Percentiles rank a stretch among this genome's conserved stretches.
phyloP scores from a whole-genome alignment of 30 jellyfish, hydroid and myxozoan genomes.

The Hydra vulgaris region DNA sequence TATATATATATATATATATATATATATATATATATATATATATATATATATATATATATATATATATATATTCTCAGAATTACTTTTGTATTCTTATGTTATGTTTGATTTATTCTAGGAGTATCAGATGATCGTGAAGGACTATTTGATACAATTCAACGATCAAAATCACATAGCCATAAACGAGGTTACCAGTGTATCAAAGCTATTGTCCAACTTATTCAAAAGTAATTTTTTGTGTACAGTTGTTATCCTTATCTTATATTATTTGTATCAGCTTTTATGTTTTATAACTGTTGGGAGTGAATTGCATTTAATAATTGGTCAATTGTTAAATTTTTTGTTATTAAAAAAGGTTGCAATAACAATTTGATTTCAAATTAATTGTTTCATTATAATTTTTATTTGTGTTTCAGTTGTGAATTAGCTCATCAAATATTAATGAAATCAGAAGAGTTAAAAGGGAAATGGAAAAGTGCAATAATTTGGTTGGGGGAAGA shows the following conservation, averaged over 20 bases:
- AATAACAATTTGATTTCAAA: no score
- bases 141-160: slow-evolving; percentile 78
- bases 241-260: neutral
- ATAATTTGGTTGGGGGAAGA: slow-evolving; percentile 92
- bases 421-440: slow-evolving; percentile 68
- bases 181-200: slow-evolving; percentile 93
- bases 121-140: slow-evolving; percentile 98
- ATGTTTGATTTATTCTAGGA: slow-evolving; percentile 31
- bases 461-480: slow-evolving; percentile 81
- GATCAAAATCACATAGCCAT: slow-evolving; percentile 94
- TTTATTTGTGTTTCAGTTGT: slow-evolving; percentile 35
- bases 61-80: no score
- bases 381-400: neutral
- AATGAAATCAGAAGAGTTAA: slow-evolving; percentile 57
- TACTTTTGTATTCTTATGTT: no score
- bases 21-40: no score
- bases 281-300: no score
- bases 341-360: no score
- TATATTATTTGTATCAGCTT: no score
- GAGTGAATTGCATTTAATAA: no score
- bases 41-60: no score
- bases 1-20: no score
- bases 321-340: no score
- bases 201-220: slow-evolving; percentile 78
- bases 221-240: slow-evolving; percentile 44